phyloP scores from a whole-genome alignment of 2,797 vertebrate species.

The Okamejei kenojei region DNA sequence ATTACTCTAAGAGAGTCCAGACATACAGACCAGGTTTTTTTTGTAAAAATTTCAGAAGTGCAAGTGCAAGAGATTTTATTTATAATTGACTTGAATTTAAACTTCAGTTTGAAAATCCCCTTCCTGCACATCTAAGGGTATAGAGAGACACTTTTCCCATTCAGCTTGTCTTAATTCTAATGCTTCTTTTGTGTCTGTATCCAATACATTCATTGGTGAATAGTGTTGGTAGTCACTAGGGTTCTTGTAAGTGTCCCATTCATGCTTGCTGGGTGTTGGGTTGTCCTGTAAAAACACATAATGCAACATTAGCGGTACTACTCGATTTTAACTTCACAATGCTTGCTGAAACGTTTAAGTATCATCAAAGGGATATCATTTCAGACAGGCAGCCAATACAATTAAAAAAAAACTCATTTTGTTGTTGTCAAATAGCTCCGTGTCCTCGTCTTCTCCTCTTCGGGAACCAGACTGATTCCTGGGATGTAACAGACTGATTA shows the following conservation, averaged over 20 bases:
- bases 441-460: neutral
- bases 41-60: constrained; percentile 75
- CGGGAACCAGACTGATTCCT: too few species aligned
- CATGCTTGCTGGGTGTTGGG: constrained; percentile 85
- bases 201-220: constrained; percentile 96
- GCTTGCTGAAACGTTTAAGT: neutral
- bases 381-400: neutral
- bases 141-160: constrained; percentile 98
- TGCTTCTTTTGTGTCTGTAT: constrained; percentile 87
- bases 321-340: neutral
- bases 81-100: constrained; percentile 60
- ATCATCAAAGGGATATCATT: neutral
- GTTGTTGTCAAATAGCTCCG: neutral
- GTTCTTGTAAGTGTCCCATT: constrained; percentile 97
- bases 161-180: constrained; percentile 96
- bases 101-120: constrained; percentile 99
- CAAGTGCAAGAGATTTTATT: constrained; percentile 74
- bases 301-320: neutral
- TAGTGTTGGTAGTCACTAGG: constrained; percentile 98
- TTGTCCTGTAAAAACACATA: constrained; percentile 73
- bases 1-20: constrained; percentile 72
- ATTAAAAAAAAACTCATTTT: neutral
- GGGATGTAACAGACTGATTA: too few species aligned
- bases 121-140: constrained; percentile 96
- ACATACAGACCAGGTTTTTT: constrained; percentile 83